These are phyloP conservation scores for Dasypus novemcinctus DNA, from an alignment of 2,113 vertebrate genomes.

Conservation along the genomic window DNA sequence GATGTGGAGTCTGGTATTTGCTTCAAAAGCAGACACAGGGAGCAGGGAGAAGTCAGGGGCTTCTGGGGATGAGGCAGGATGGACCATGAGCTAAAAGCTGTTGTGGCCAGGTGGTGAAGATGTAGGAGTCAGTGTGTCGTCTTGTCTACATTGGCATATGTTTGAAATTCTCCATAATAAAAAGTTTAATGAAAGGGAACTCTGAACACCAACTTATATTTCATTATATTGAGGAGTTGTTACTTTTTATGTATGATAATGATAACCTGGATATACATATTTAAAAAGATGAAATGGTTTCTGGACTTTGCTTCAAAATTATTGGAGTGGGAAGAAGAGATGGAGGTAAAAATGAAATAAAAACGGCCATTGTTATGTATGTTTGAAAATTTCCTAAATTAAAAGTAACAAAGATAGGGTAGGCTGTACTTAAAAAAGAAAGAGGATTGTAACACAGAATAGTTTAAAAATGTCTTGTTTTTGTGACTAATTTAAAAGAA, in stretches of 20 bases:
- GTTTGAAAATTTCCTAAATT: not conserved
- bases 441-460: not conserved
- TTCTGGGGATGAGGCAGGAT: not conserved
- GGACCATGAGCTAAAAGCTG: not conserved
- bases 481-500: not conserved
- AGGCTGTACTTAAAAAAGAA: not conserved
- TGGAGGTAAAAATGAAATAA: constrained; percentile 5
- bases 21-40: not conserved
- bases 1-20: not conserved
- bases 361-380: not conserved
- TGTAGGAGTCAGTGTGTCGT: not conserved
- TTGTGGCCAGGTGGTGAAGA: not conserved
- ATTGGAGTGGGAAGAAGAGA: not conserved
- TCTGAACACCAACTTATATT: not conserved
- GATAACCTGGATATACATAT: not conserved
- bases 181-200: not conserved
- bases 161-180: not conserved
- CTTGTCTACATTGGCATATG: not conserved
- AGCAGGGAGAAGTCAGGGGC: not conserved
- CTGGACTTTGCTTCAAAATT: not conserved
- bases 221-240: not conserved
- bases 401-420: not conserved
- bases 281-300: constrained; percentile 5
- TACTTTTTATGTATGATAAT: not conserved
- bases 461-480: not conserved